A percentile compares a stretch with the other conserved stretches of the same genome.
These are phyloP conservation scores for Erannis defoliaria DNA, from an alignment of 2,888 invertebrate species.

Conservation along the genomic window DNA sequence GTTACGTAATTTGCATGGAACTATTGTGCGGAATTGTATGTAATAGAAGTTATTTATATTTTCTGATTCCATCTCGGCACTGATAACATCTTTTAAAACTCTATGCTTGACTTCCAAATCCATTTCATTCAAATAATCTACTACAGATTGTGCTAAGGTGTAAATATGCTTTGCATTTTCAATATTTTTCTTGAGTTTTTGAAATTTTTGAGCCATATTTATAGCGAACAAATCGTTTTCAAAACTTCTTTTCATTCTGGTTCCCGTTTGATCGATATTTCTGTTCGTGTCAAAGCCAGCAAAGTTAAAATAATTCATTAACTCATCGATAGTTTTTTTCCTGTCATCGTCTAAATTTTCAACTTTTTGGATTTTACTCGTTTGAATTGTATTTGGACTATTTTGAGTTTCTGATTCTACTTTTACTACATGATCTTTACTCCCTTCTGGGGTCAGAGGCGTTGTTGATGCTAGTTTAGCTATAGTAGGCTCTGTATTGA, in stretches of 20 bases:
- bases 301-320: constrained; percentile 75
- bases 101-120: constrained; percentile 64
- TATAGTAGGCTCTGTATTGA: constrained; percentile 29
- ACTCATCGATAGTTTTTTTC: constrained; percentile 76
- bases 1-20: constrained; percentile 63
- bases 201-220: constrained; percentile 60
- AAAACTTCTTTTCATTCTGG: constrained; percentile 67
- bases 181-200: constrained; percentile 64
- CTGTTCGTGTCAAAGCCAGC: constrained; percentile 58
- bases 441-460: constrained; percentile 38
- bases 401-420: constrained; percentile 49
- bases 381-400: constrained; percentile 38
- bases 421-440: constrained; percentile 51
- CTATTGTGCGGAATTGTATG: constrained; percentile 63
- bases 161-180: constrained; percentile 66
- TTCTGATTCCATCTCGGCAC: constrained; percentile 70
- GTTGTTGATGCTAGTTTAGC: constrained; percentile 32
- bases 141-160: constrained; percentile 61
- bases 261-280: constrained; percentile 42
- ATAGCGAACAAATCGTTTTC: constrained; percentile 63
- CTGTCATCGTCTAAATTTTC: constrained; percentile 64
- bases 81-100: constrained; percentile 62
- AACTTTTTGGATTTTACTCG: constrained; percentile 32
- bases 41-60: constrained; percentile 65
- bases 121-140: constrained; percentile 71